Base-by-base conservation (phyloP, 2,888 invertebrate species). In the Seladonia tumulorum region DNA sequence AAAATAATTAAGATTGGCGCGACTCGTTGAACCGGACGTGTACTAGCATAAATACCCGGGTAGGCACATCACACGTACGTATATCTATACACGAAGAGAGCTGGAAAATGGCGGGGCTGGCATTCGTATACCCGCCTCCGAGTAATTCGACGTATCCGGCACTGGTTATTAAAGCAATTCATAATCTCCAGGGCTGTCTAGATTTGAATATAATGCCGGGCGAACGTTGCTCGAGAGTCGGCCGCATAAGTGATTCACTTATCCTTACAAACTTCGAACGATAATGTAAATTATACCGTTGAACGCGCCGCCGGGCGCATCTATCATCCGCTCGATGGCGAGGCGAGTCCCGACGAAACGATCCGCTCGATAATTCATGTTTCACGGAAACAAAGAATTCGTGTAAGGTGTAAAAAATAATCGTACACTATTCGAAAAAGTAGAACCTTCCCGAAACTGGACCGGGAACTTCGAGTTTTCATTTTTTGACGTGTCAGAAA, bases 1-100 rank as follows among this genome's bases (percentile, higher is more conserved):
- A 29, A 79, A 83, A 83, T 90, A 89, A 90, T 90, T 88, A 80
- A 89, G 89, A 85, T 81, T 75, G 80, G 79, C 80, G 82, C 70
- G 81, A 60, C 82, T 83, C 80, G 88, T 83, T 72, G 80, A 76
- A 85, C 66, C 76, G 66, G 60, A n/a, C 83, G 81, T 83, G 85
- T 53, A 82, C 85, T n/a, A 42, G 84, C 86, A 81, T 87, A 87
- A 87, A 63, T 29, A 29, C 63, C 35, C 35, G 35, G 35, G 35
- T 35, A 35, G 35, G 35, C 5, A 5, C 35, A n/a, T n/a, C n/a
- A 5, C 35, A 5, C 35, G 1, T 35, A 7, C 85, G 81, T 74
- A 81, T 63, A 63, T 70, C 49, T 53, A 53, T 35, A 35, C 1
- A 78, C 85, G 81, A 66, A 66, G 75, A 72, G 35, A 39, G 29